Conservation (phyloP, 2,797 vertebrate species). For the Rhinichthys osculus region DNA sequence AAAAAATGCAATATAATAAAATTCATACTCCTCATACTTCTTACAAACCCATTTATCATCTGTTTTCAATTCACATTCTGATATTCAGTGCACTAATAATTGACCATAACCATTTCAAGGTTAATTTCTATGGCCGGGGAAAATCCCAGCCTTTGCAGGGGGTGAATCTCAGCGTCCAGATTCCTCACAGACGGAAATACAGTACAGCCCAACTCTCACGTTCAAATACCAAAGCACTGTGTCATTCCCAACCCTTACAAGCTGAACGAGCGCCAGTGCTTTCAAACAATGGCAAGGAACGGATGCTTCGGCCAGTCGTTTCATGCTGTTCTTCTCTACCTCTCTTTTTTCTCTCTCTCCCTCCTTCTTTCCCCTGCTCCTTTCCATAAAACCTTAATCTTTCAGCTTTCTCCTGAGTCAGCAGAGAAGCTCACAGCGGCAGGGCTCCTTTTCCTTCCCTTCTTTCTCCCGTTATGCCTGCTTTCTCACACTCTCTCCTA, state of each 20-base stretch:
- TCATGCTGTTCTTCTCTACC: constrained; percentile 35
- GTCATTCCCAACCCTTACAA: constrained; percentile 58
- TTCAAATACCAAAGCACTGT: constrained; percentile 60
- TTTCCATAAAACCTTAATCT: constrained; percentile 73
- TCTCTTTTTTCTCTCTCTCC: constrained; percentile 19
- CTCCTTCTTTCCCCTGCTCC: constrained; percentile 45
- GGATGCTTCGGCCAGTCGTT: constrained; percentile 35
- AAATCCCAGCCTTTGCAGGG: constrained; percentile 48
- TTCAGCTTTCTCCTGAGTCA: constrained; percentile 76
- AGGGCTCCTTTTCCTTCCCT: constrained; percentile 42
- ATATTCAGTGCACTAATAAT: background rate
- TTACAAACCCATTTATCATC: background rate
- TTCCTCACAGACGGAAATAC: constrained; percentile 50
- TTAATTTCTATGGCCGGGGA: constrained; percentile 35
- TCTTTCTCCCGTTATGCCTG: constrained; percentile 33
- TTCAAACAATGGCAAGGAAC: constrained; percentile 70
- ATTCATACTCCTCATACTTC: background rate
- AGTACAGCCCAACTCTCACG: constrained; percentile 39
- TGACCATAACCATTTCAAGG: background rate
- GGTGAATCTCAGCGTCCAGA: constrained; percentile 48
- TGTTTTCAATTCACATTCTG: background rate
- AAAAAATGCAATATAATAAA: background rate
- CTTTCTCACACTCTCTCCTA: constrained; percentile 23
- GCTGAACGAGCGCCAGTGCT: constrained; percentile 60
- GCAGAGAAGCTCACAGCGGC: constrained; percentile 64